Base-by-base conservation (phyloP, 2,888 invertebrate genomes). In the Tenthredo notha region DNA sequence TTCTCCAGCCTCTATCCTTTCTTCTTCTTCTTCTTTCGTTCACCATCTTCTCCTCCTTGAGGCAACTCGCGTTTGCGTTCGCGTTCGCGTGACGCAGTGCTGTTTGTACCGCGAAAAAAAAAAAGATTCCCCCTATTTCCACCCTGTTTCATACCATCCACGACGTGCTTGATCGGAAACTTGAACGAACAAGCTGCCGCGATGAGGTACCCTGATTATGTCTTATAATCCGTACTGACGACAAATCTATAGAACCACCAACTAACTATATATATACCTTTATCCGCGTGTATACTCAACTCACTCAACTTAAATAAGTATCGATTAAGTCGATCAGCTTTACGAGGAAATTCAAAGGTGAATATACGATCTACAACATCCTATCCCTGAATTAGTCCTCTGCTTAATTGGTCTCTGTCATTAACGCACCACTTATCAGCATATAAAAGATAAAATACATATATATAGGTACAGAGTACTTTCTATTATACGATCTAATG, bases 31-130 rank as follows among this genome's bases (percentile, higher is more conserved):
- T 43, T 70, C 21, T 50, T 18, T 50, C 43, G 37, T 18, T n/a
- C 43, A 43, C 47, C 47, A 50, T 43, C 67, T 50, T 61, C 80
- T 70, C 74, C 77, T 80, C 58, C 47, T 47, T 40, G 77, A 25
- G 37, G 87, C 88, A 90, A 90, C 88, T 88, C 15, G 77, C 86
- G 78, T 86, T 90, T 87, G 89, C 90, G 78, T 86, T 90, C 87
- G 89, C 90, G 89, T 86, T 90, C 87, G 89, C 90, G 89, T 90
- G 90, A 90, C 88, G 89, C 84, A 84, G 77, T 85, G 87, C 87
- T 88, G 88, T 90, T 90, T 88, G 87, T 86, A 88, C 88, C 85
- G 84, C 21, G 80, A 43, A 80, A 80, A 58, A 58, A 58, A 40
- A 58, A 58, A 58, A 40, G 33, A 50, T 21, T 18, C 21, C 61